A percentile compares a stretch with the other conserved stretches of the same genome.
These are phyloP conservation scores for Brenthis ino DNA, from an alignment of 2,888 invertebrate genomes.

Conservation along the genomic window DNA sequence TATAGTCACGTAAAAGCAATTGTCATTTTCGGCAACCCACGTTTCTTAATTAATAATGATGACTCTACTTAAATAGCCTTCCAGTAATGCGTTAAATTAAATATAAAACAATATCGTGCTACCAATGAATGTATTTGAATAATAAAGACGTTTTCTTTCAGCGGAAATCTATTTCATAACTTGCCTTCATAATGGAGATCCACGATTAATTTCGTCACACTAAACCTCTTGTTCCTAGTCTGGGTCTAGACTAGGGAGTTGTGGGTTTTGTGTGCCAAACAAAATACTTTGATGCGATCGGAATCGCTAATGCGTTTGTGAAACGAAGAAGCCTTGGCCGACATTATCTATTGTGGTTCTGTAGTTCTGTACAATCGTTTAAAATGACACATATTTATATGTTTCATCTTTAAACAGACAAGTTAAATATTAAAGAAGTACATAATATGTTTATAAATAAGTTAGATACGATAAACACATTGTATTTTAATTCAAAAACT, in stretches of 20 bases:
- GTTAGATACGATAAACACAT: too few species aligned
- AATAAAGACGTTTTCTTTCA: constrained; percentile 5
- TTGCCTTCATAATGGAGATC: background rate
- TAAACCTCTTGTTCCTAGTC: constrained; percentile 59
- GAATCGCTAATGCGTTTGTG: constrained; percentile 72
- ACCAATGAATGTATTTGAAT: background rate
- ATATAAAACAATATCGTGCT: constrained; percentile 3
- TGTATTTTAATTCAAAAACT: background rate
- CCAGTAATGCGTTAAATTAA: constrained; percentile 5
- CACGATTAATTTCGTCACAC: constrained; percentile 44
- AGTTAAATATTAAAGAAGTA: background rate
- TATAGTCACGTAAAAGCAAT: constrained; percentile 15
- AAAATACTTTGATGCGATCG: constrained; percentile 50
- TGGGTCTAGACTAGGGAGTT: constrained; percentile 37
- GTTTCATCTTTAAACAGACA: constrained; percentile 22
- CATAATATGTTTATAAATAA: too few species aligned
- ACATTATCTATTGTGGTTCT: constrained; percentile 46
- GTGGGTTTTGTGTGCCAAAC: constrained; percentile 18
- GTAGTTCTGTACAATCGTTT: constrained; percentile 39
- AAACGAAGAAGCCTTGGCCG: constrained; percentile 71
- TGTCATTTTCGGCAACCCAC: constrained; percentile 5
- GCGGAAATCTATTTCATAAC: background rate
- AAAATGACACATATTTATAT: constrained; percentile 31
- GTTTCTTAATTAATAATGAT: constrained; percentile 14
- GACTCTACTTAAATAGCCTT: constrained; percentile 12